phyloP scores from a whole-genome alignment of 2,113 vertebrate species.

The Lota lota region DNA sequence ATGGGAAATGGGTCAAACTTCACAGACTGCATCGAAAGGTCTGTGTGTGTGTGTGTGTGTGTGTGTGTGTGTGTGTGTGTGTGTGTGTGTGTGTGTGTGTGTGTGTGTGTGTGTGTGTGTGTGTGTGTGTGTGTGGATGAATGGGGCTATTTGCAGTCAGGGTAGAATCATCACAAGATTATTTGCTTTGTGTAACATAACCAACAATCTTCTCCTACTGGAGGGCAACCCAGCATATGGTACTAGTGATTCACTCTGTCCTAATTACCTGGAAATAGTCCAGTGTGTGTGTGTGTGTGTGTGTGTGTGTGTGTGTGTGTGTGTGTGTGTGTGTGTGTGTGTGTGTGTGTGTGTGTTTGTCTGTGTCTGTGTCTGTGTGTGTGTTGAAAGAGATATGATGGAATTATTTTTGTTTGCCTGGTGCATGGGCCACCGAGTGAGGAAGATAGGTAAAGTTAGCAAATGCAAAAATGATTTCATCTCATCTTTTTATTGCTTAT shows the following conservation, averaged over 20 bases:
- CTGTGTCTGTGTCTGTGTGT: neutral
- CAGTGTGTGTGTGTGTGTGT: neutral
- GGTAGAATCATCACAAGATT: too few relatives aligned
- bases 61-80: conserved; percentile 3
- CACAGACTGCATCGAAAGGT: too few relatives aligned
- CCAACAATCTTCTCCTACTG: too few relatives aligned
- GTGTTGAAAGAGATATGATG: neutral
- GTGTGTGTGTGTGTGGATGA: neutral
- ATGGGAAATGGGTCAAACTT: too few relatives aligned
- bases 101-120: neutral
- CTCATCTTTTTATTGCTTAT: conserved; percentile 60
- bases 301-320: conserved; percentile 7
- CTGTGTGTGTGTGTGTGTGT: conserved; percentile 4
- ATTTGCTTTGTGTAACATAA: too few relatives aligned
- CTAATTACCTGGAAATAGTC: neutral
- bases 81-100: neutral
- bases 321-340: conserved; percentile 18
- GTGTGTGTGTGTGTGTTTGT: neutral
- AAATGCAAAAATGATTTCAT: conserved; percentile 58
- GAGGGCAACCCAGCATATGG: too few relatives aligned
- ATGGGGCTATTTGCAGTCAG: too few relatives aligned
- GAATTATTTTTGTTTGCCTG: conserved; percentile 17
- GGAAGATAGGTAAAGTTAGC: conserved; percentile 53
- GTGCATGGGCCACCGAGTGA: conserved; percentile 45
- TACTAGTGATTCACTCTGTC: neutral